Base-by-base conservation (phyloP, 2,888 invertebrate genomes). In the Prosopocoilus inquinatus region DNA sequence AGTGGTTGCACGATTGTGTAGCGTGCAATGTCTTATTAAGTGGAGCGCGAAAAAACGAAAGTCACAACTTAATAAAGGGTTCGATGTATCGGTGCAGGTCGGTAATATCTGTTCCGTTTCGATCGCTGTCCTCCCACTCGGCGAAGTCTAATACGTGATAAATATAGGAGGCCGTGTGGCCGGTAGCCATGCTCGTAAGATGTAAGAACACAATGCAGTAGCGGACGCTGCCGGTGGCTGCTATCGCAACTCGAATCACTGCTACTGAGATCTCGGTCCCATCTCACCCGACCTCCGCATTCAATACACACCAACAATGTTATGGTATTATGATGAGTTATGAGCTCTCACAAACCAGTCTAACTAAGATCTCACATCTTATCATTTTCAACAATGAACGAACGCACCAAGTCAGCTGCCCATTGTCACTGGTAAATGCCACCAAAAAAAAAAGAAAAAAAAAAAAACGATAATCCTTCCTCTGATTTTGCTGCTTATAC, bases 311-410 rank as follows among this genome's bases (percentile, higher is more conserved):
- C 68, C 69, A 70, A 71, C 71, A 71, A 71, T 73, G 70, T 72
- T 70, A 70, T 72, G 70, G 70, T 70, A 69, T 70, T 70, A 69
- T 66, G 66, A 70, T 70, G 70, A 72, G 66, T 72, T 72, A 71
- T 70, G 69, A 63, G 66, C 62, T 58, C 60, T 58, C 58, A 56
- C 56, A 58, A 58, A 58, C 53, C 58, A 58, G 53, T 56, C 58
- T 55, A 60, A 60, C 60, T 52, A 55, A 60, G 60, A 60, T 60
- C 60, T 60, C 50, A 60, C 55, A 58, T 60, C 59, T 60, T 45
- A 53, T 55, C 55, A 51, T 53, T 44, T 20, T 28, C 41, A n/a
- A 48, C 53, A 53, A 53, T 53, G 43, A 43, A 28, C 20, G 20
- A 28, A 53, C 35, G 47, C 48, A 44, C 41, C 44, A 43, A 53